phyloP scores from a whole-genome alignment of 2,888 invertebrate genomes.

The Meliscaeva auricollis region DNA sequence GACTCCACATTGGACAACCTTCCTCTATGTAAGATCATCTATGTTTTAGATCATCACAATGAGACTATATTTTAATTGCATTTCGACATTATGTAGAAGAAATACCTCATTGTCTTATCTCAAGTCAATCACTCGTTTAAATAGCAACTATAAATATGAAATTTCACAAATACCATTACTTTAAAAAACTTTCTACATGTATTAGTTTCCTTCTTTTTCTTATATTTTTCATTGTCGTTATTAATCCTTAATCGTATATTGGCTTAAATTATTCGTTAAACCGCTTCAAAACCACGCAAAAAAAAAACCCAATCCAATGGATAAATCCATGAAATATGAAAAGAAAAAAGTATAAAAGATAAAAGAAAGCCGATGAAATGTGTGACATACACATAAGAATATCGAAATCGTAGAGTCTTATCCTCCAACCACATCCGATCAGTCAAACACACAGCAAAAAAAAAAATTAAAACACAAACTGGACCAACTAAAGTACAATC shows the following conservation, averaged over 20 bases:
- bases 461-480: conserved; percentile 22
- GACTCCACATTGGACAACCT: too few relatives aligned
- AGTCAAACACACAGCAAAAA: conserved; percentile 1
- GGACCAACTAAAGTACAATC: conserved; percentile 62
- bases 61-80: too few relatives aligned
- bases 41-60: too few relatives aligned
- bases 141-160: too few relatives aligned
- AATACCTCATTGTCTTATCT: too few relatives aligned
- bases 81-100: too few relatives aligned
- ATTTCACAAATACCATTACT: too few relatives aligned
- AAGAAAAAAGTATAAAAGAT: conserved; percentile 62
- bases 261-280: conserved; percentile 4
- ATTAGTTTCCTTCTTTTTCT: not conserved
- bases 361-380: conserved; percentile 67
- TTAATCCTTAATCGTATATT: not conserved
- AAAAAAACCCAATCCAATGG: not conserved
- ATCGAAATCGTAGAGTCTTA: conserved; percentile 18
- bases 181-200: too few relatives aligned
- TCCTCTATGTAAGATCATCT: too few relatives aligned
- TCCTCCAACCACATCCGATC: conserved; percentile 34
- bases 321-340: not conserved
- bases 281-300: not conserved
- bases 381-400: conserved; percentile 23
- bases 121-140: too few relatives aligned
- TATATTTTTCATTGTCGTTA: not conserved